Evolutionary conservation across 2,113 vertebrate genomes (phyloP), one percentile per base, ranked within the genome.

Genomic region (Tretioscincus oriximinensis): DNA sequence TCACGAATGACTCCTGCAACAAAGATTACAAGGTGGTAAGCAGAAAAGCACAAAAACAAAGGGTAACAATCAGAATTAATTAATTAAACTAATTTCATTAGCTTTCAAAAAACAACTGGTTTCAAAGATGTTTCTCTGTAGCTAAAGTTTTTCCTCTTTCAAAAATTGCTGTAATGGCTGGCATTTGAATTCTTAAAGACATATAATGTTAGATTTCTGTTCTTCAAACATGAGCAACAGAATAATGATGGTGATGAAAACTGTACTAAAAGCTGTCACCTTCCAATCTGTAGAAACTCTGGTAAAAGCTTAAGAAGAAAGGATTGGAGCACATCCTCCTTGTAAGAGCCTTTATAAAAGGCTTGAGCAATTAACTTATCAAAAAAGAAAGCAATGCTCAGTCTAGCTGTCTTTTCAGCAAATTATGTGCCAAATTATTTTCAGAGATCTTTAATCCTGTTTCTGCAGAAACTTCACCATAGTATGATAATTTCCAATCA

Each of bases 1-100:
- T 99, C 98, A 0, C 98, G 98, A 89, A 99, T 99, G 92, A 99
- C 97, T 92, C 98, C 98, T 99, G 97, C 84, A 95, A 96, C 0
- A 96, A 90, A 95, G 73, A 94, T 81, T 76, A 90, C 10, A 92
- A 1, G 88, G 28, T 21, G 54, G 66, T 77, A 86, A 93, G 86
- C 70, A 87, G 84, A 85, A 31, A 68, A 31, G 81, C 78, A 80
- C 1, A 0, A 5, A 16, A 21, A 4, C 16, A 31, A 65, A 76
- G 80, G 49, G 67, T 78, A 28, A 89, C 22, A 70, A 69, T 35
- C 22, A 73, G 31, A 84, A 74, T 47, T 81, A 26, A 26, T 82
- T 28, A 76, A 76, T 82, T 61, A 14, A 41, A 70, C 0, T 1
- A 1, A 22, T 29, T 71, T 5, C 5, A 1, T 75, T 9, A 26